Conservation (phyloP, 2,113 vertebrate species). For the Indicator maculatus region DNA sequence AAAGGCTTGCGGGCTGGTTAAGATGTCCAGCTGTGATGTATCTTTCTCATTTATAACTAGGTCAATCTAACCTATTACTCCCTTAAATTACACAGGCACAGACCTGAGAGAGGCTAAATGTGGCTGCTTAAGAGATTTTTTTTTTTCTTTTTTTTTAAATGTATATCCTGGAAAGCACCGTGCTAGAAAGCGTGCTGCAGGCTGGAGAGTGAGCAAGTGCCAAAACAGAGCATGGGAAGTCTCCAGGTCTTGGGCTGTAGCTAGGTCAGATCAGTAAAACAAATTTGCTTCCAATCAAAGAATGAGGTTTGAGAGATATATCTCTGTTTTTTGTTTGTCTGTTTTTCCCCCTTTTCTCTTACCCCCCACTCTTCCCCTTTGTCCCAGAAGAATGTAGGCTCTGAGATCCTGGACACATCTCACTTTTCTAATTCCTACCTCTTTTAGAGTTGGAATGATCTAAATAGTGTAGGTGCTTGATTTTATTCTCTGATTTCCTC, state of each 20-base stretch:
- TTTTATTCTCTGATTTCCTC: not conserved
- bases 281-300: not conserved
- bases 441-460: not conserved
- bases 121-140: not conserved
- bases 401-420: not conserved
- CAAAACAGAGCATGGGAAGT: not conserved
- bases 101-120: not conserved
- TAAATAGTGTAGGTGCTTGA: not conserved
- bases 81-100: not conserved
- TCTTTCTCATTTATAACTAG: not conserved
- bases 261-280: not conserved
- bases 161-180: not conserved
- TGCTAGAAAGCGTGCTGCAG: not conserved
- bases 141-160: not conserved
- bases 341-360: fast-evolving
- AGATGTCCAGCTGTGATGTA: not conserved
- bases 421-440: not conserved
- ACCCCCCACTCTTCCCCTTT: fast-evolving
- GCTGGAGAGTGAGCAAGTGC: not conserved
- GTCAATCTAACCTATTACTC: slow-evolving; percentile 17
- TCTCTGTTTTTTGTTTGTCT: no score
- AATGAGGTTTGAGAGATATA: not conserved
- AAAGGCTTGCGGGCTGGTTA: not conserved
- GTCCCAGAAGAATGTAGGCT: not conserved
- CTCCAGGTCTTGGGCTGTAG: not conserved